Evolutionary conservation across 2,888 invertebrate species (phyloP), one percentile per base, ranked within the genome.

Genomic region (Cenopis cana): DNA sequence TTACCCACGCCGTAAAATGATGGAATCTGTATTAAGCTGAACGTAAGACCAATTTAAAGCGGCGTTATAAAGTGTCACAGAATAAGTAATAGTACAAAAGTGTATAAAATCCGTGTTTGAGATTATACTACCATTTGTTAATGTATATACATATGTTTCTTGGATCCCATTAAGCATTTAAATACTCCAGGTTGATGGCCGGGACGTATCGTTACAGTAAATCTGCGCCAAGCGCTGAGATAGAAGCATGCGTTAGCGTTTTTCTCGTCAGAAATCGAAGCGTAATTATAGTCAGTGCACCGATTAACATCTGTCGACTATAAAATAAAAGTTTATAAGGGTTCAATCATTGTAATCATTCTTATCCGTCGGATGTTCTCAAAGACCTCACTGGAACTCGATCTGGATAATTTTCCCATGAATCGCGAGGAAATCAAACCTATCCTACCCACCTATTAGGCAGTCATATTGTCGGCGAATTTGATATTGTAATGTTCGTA

Each of bases 251-350:
- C 82, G 85, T 87, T 84, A 84, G 83, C 83, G 88, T 91, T 93
- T 93, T 93, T 91, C 90, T 88, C 84, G 86, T 86, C 90, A 88
- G 85, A 86, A 89, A 89, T 90, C 88, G 86, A 90, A 88, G 83
- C 85, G 85, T 90, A 93, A 93, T 93, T 93, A 91, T 90, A 89
- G 89, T 78, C 85, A 82, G 87, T 83, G 84, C 84, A 80, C 81
- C 93, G 92, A 92, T 93, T 92, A 92, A 93, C 93, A 93, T 92
- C 93, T 93, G 93, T 91, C 89, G 90, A 91, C 92, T 92, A 90
- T 91, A 90, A 92, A 89, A 92, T 91, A 89, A 91, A 90, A 85
- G 89, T 89, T 89, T 91, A 91, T 91, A 92, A 89, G 90, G 91
- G 90, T 91, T 93, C 93, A 91, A 92, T 91, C 91, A 90, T 91